phyloP scores from a whole-genome alignment of 2,888 invertebrate species.

The Xestia c-nigrum region DNA sequence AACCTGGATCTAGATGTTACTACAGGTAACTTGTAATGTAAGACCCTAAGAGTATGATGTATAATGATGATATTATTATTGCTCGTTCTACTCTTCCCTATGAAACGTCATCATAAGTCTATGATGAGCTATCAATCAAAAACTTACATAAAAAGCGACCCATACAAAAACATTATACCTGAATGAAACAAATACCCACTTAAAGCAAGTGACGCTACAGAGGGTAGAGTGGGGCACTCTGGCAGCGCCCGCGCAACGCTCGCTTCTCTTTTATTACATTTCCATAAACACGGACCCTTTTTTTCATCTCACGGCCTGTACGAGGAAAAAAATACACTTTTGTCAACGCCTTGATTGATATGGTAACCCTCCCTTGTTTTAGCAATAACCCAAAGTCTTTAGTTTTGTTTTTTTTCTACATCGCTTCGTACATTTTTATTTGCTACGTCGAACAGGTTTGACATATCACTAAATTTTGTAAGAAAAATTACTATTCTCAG shows the following conservation, averaged over 20 bases:
- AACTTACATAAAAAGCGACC: not conserved
- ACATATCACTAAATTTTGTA: conserved; percentile 90
- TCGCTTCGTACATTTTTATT: conserved; percentile 88
- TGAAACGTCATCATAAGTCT: not conserved
- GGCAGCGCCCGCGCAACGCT: conserved; percentile 73
- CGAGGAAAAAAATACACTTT: conserved; percentile 84
- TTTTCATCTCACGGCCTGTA: conserved; percentile 83
- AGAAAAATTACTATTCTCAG: conserved; percentile 88
- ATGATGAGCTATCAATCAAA: not conserved
- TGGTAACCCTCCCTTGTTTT: conserved; percentile 90
- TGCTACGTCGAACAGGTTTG: conserved; percentile 88
- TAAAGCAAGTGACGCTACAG: conserved; percentile 66
- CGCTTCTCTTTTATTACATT: conserved; percentile 83
- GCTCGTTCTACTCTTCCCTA: not conserved
- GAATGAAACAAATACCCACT: conserved; percentile 38
- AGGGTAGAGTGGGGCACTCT: conserved; percentile 48
- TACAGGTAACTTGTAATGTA: not conserved
- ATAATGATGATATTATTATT: not conserved
- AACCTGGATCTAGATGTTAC: not conserved
- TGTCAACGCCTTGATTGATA: conserved; percentile 90
- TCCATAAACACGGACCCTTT: conserved; percentile 88
- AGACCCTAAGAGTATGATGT: no score
- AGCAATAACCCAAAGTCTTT: conserved; percentile 87
- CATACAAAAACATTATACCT: conserved; percentile 29
- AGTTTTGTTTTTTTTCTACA: conserved; percentile 79